Conservation (phyloP, 2,797 vertebrate genomes). For the Darevskia mixta region DNA sequence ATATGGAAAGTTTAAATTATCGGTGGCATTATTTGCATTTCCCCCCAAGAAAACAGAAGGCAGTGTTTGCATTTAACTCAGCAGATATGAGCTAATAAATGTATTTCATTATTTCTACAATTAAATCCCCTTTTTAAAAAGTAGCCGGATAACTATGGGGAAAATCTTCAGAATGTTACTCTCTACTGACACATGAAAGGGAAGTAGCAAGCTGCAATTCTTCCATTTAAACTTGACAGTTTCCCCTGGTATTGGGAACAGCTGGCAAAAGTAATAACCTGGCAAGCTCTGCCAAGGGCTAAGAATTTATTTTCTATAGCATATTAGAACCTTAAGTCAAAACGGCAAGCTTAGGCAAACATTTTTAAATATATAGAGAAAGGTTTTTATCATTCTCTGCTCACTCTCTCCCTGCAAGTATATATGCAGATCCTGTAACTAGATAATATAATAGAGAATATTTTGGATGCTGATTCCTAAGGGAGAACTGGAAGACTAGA, state of each 20-base stretch:
- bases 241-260: constrained; percentile 52
- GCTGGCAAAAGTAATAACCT: constrained; percentile 57
- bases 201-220: constrained; percentile 1
- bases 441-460: neutral
- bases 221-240: constrained; percentile 27
- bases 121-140: constrained; percentile 41
- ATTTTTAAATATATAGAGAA: constrained; percentile 31
- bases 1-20: neutral
- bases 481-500: neutral
- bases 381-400: neutral
- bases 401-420: too few relatives aligned
- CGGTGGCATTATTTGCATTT: neutral
- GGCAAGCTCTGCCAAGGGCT: constrained; percentile 51
- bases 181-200: constrained; percentile 22
- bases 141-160: constrained; percentile 37
- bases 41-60: neutral
- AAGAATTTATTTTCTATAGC: constrained; percentile 26
- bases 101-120: constrained; percentile 53
- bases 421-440: neutral
- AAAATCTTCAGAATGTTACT: constrained; percentile 26
- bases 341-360: constrained; percentile 51
- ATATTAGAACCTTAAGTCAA: constrained; percentile 48
- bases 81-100: neutral
- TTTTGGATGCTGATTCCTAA: neutral
- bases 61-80: constrained; percentile 1